Evolutionary conservation across 2,113 vertebrate species (phyloP), one percentile per base, ranked within the genome.

Genomic region (Lepidothrix coronata): DNA sequence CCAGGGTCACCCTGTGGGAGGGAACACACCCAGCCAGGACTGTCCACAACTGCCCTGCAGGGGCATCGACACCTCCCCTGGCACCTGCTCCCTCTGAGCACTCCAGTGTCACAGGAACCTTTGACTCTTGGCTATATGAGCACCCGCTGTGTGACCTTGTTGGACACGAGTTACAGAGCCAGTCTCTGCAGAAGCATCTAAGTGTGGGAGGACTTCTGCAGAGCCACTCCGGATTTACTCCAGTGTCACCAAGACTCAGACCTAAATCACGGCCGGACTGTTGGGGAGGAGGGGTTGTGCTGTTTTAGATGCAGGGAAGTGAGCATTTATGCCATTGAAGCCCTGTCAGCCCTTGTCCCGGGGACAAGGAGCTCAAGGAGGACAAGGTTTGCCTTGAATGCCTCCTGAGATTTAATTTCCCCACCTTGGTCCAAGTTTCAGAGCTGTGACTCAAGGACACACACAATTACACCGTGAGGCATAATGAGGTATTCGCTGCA

Each of bases 401-500:
- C 59, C 52, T 70, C 62, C 78, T 10, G 80, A 63, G 61, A 88
- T 88, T 93, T 91, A 77, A 91, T 90, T 95, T 95, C 68, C 67
- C 48, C 52, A 57, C 72, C 39, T 76, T 72, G n/a, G 62, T 91
- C 72, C 67, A 35, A 71, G 72, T 84, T 89, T 59, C 57, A 30
- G 80, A 76, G 76, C 90, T 58, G 83, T 95, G 75, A 84, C 71
- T 95, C 91, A 89, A 93, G 93, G 92, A 59, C 88, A 70, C 17
- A 9, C 85, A 83, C 65, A 72, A 52, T 86, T 86, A 83, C 2
- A 62, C 55, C 12, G 0, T 43, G 87, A 91, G 78, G n/a, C 4
- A 70, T 5, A 65, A 77, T 35, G 58, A 95, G 59, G 55, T 27
- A 51, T 25, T 74, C 55, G 31, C 57, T 22, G 8, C 63, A 20